phyloP scores from a whole-genome alignment of 37 sponge, comb jelly and placozoan genomes.

The Aplysina aerophoba region DNA sequence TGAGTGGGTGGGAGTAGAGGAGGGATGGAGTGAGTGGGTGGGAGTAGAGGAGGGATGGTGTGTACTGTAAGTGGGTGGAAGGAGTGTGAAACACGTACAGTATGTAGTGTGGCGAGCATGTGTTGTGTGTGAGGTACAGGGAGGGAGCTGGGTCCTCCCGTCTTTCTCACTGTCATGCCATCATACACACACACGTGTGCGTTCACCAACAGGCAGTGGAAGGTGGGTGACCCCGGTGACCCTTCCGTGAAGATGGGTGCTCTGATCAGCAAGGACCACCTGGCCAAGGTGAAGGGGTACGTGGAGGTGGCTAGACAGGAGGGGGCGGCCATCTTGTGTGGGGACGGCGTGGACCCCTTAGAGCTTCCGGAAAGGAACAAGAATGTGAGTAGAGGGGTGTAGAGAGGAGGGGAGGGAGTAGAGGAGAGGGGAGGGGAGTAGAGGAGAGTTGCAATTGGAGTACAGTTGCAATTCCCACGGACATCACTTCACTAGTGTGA shows the following conservation, averaged over 20 bases:
- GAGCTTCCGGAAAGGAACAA: conserved; percentile 72
- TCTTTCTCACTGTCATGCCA: not conserved
- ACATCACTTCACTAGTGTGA: no score
- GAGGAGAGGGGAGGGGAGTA: no score
- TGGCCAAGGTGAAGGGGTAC: conserved; percentile 79
- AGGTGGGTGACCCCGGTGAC: conserved; percentile 81
- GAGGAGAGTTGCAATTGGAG: no score
- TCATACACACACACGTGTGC: not conserved
- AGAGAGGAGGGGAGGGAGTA: no score
- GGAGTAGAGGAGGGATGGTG: no score
- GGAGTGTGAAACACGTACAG: no score
- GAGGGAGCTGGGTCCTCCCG: no score
- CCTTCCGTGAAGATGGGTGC: conserved; percentile 80
- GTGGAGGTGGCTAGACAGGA: conserved; percentile 75
- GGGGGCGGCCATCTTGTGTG: conserved; percentile 81
- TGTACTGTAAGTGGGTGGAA: no score
- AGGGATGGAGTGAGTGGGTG: no score
- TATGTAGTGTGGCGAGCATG: not conserved
- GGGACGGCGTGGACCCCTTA: conserved; percentile 73
- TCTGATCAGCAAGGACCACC: conserved; percentile 87
- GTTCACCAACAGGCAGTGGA: conserved; percentile 56
- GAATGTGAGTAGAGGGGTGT: conserved; percentile 32
- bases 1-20: no score
- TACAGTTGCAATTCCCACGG: not conserved
- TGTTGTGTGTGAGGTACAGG: not conserved